Evolutionary conservation across 2,113 vertebrate species (phyloP).

Genomic region (Felis chaus): DNA sequence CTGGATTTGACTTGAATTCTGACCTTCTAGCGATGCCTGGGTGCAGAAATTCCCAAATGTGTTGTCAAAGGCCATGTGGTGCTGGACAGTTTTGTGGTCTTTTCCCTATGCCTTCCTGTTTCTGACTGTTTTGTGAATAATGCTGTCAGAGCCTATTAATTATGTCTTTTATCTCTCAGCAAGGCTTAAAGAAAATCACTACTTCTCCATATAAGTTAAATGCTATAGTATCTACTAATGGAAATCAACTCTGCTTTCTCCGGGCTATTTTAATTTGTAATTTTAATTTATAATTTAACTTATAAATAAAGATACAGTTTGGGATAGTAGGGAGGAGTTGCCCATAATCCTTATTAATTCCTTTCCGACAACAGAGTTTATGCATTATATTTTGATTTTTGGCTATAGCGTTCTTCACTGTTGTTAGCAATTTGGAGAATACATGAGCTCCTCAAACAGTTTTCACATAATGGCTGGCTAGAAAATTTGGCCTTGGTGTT

Average conservation of each 20-base stretch:
- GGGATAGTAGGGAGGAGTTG: neutral
- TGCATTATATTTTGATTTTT: neutral
- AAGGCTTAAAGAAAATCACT: neutral
- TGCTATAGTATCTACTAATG: neutral
- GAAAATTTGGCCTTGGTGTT: slow-evolving; percentile 24
- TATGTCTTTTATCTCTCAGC: slow-evolving; percentile 5
- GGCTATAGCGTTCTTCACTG: neutral
- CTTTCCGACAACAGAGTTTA: neutral
- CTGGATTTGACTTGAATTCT: slow-evolving; percentile 14
- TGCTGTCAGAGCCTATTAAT: neutral
- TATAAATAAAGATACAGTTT: neutral
- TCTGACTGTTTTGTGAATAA: neutral
- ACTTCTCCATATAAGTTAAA: neutral
- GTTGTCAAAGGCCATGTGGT: neutral
- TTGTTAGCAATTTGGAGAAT: slow-evolving; percentile 19
- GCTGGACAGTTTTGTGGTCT: neutral
- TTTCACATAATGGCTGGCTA: neutral
- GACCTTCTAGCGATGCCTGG: neutral
- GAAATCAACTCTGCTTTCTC: slow-evolving; percentile 18
- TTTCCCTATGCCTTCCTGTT: neutral
- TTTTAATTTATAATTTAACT: slow-evolving; percentile 49
- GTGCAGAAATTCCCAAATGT: neutral
- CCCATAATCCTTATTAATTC: neutral
- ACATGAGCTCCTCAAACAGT: neutral
- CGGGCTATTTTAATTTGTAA: slow-evolving; percentile 34